These are phyloP conservation scores for Pammene aurita DNA, from an alignment of 2,888 invertebrate genomes.

Conservation along the genomic window DNA sequence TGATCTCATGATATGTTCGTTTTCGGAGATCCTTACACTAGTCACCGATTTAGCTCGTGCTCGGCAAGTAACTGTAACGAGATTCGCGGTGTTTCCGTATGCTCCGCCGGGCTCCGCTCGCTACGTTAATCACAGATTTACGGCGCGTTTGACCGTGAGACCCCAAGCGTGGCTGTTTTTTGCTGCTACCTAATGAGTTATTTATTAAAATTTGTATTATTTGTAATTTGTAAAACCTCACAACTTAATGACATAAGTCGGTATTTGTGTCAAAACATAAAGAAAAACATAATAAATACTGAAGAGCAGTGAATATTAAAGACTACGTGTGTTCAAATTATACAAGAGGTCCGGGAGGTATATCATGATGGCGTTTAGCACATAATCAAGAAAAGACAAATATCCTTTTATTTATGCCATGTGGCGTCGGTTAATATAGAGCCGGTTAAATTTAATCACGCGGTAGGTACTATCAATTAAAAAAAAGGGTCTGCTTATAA, in stretches of 20 bases:
- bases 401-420: neutral
- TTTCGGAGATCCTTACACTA: neutral
- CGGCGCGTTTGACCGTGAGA: conserved; percentile 81
- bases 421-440: too few species aligned
- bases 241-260: conserved; percentile 65
- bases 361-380: neutral
- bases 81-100: conserved; percentile 59
- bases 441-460: too few species aligned
- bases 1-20: conserved; percentile 5
- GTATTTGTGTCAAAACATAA: conserved; percentile 64
- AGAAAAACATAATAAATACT: conserved; percentile 64
- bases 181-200: conserved; percentile 71
- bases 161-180: conserved; percentile 75
- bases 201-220: conserved; percentile 81
- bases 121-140: conserved; percentile 65
- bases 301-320: conserved; percentile 60
- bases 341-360: conserved; percentile 47
- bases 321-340: conserved; percentile 60
- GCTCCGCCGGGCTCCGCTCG: conserved; percentile 50
- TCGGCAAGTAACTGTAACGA: neutral
- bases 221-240: conserved; percentile 74
- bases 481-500: too few species aligned
- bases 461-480: too few species aligned
- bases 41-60: neutral
- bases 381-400: neutral